Evolutionary conservation across 2,797 vertebrate genomes (phyloP), one percentile per base, ranked within the genome.

Genomic region (Labeo calbasu): DNA sequence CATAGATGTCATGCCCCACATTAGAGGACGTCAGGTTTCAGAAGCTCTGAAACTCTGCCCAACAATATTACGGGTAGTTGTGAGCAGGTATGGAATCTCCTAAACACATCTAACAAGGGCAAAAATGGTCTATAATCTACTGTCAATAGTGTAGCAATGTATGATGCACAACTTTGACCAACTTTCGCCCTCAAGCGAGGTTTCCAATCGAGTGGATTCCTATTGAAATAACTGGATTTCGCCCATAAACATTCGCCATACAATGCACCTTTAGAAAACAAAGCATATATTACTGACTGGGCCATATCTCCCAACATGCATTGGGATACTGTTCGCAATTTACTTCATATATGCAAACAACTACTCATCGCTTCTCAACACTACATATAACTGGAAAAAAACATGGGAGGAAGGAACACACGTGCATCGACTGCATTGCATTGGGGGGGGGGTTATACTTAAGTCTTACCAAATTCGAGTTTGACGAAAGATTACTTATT

Each of bases 1-100:
- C 75, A 89, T 80, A 81, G 70, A 63, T 72, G 69, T 83, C 85
- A 77, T 84, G 82, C 28, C 66, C 75, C 69, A 80, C 32, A 59
- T 61, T 28, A 61, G 59, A 65, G 81, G 66, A 77, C 65, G 57
- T 77, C 48, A 66, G 43, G 23, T 70, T 65, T 69, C 59, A 50
- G 43, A 32, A 48, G 78, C 69, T 57, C 65, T 85, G 76, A 82
- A 82, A 68, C 48, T 25, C 21, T 76, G 48, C 32, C 50, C 46
- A 55, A 66, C 71, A 63, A 72, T 32, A 81, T 19, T 5, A 15
- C 0, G 23, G 53, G 53, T 72, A 32, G 15, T 25, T 23, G 36
- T 7, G 21, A 71, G 79, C 40, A 61, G 43, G 69, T 81, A 81
- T 15, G 53, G n/a, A 40, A 69, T 69, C 51, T 59, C 66, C 32